phyloP scores from a whole-genome alignment of 2,797 vertebrate species.

The Falco berigora region DNA sequence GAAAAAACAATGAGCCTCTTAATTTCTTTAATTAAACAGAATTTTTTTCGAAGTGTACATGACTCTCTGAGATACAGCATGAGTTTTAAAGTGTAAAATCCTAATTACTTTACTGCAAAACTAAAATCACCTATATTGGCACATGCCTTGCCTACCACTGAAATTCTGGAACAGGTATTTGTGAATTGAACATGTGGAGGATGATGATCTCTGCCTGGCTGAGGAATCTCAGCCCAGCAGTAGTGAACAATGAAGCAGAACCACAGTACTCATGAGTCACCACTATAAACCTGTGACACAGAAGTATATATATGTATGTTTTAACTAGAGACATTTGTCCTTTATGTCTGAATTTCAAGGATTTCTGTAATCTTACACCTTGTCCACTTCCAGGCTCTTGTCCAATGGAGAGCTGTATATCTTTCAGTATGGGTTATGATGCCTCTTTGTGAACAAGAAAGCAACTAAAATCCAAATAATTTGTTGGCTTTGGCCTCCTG shows the following conservation, averaged over 20 bases:
- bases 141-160: not conserved
- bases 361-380: not conserved
- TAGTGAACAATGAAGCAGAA: not conserved
- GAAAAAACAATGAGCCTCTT: not conserved
- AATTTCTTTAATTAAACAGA: not conserved
- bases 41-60: not conserved
- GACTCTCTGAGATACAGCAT: not conserved
- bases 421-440: not conserved
- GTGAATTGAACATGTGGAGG: not conserved
- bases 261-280: not conserved
- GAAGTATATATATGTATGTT: not conserved
- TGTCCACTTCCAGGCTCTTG: not conserved
- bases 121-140: not conserved
- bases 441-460: not conserved
- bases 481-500: not conserved
- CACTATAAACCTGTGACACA: not conserved
- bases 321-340: not conserved
- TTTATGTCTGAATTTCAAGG: not conserved
- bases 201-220: rapidly evolving
- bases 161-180: not conserved
- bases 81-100: not conserved
- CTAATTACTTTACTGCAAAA: not conserved
- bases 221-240: not conserved
- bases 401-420: not conserved
- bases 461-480: not conserved